Evolutionary conservation across 2,113 vertebrate species (phyloP).

Genomic region (Ptilonorhynchus violaceus): DNA sequence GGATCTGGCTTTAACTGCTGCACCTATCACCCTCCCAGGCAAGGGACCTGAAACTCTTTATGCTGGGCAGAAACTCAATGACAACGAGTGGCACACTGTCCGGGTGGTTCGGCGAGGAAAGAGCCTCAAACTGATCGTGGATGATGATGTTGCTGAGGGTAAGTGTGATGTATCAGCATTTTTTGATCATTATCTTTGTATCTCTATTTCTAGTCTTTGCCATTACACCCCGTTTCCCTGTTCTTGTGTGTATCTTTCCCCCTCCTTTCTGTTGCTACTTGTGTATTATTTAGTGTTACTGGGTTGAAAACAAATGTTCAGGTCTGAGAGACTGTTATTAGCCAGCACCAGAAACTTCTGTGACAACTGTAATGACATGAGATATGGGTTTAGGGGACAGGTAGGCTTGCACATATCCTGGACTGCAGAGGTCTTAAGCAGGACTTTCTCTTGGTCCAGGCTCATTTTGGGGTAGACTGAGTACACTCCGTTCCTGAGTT

Average conservation of each 20-base stretch:
- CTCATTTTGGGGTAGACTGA: background rate
- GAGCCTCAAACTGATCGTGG: conserved; percentile 90
- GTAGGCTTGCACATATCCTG: background rate
- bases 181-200: background rate
- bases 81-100: conserved; percentile 97
- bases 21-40: conserved; percentile 77
- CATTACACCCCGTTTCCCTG: fast-evolving
- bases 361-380: fast-evolving
- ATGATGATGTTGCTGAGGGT: conserved; percentile 96
- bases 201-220: background rate
- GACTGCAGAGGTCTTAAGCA: background rate
- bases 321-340: background rate
- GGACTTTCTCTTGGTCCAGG: background rate
- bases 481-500: background rate
- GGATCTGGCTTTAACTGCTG: conserved; percentile 33
- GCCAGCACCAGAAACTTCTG: background rate
- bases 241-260: background rate
- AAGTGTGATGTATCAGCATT: background rate
- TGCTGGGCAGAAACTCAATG: conserved; percentile 95
- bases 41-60: conserved; percentile 96
- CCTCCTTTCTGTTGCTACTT: background rate
- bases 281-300: background rate
- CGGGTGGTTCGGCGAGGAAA: conserved; percentile 92
- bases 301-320: background rate
- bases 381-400: fast-evolving